Percentiles rank a stretch among this genome's conserved stretches.
phyloP scores from a whole-genome alignment of 53 echinoderm and acorn worm species.

The Hippasteria phrygiana region DNA sequence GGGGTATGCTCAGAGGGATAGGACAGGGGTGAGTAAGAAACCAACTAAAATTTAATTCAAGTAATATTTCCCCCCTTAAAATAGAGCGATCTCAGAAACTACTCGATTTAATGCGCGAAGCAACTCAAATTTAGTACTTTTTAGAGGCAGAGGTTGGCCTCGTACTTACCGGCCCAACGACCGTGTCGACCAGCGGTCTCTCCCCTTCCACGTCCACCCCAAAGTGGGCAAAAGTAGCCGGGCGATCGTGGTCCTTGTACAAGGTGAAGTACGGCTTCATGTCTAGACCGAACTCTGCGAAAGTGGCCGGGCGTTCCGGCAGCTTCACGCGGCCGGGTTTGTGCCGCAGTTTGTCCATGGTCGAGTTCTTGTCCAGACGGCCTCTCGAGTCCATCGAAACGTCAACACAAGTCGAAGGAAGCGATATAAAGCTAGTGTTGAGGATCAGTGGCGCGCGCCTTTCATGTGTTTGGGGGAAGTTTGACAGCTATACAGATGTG shows the following conservation, averaged over 20 bases:
- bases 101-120: no score
- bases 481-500: not conserved
- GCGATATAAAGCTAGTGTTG: no score
- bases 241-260: constrained; percentile 79
- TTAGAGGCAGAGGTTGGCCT: not conserved
- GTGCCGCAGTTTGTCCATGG: constrained; percentile 29
- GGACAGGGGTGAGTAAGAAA: no score
- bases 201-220: constrained; percentile 83
- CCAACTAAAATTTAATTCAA: no score
- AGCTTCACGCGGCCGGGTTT: constrained; percentile 25
- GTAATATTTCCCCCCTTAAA: no score
- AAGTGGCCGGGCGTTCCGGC: constrained; percentile 76
- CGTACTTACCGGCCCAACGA: constrained; percentile 77
- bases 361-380: not conserved
- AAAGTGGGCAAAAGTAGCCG: constrained; percentile 83
- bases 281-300: constrained; percentile 83
- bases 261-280: constrained; percentile 76
- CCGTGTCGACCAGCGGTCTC: constrained; percentile 72
- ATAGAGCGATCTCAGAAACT: no score
- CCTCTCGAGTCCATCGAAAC: not conserved
- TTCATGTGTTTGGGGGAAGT: not conserved
- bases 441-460: no score
- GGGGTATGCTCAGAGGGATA: no score
- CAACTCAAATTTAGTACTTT: no score
- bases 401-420: not conserved